These are phyloP conservation scores for Martes flavigula DNA, from an alignment of 2,797 vertebrate genomes.

Conservation along the genomic window DNA sequence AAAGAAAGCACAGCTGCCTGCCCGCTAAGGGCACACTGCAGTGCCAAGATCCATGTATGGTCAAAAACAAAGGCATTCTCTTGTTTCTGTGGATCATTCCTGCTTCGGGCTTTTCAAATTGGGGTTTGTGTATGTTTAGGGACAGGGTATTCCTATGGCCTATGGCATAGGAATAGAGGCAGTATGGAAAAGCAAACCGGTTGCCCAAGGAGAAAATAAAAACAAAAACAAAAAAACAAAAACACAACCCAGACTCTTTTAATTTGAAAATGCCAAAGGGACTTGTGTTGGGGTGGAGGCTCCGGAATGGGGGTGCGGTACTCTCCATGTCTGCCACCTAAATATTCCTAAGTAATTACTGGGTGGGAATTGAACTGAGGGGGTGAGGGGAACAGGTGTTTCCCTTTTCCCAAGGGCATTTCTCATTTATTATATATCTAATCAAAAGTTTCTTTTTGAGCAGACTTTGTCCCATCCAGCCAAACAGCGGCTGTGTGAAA, in stretches of 20 bases:
- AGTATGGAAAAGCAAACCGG: conserved; percentile 24
- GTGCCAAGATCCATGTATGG: conserved; percentile 84
- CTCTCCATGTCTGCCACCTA: conserved; percentile 54
- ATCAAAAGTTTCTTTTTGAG: conserved; percentile 74
- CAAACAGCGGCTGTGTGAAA: conserved; percentile 65
- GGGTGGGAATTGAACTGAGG: conserved; percentile 60
- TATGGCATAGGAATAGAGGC: neutral
- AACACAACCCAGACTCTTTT: neutral
- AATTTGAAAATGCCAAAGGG: conserved; percentile 58
- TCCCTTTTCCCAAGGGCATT: conserved; percentile 56
- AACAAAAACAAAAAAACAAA: neutral
- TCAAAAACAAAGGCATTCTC: conserved; percentile 81
- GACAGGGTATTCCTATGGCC: conserved; percentile 37
- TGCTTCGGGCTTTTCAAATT: conserved; percentile 74
- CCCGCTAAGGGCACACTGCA: conserved; percentile 65
- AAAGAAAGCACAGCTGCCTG: conserved; percentile 72
- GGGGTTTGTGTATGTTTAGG: conserved; percentile 62
- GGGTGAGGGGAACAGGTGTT: conserved; percentile 43
- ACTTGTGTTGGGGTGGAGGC: neutral
- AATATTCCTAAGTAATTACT: conserved; percentile 74
- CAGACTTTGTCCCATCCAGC: conserved; percentile 67
- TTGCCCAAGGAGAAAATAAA: neutral
- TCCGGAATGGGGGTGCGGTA: no score
- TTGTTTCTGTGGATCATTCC: conserved; percentile 72
- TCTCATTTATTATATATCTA: conserved; percentile 70